Conservation (phyloP, 2,113 vertebrate species). For the Acanthisitta chloris region DNA sequence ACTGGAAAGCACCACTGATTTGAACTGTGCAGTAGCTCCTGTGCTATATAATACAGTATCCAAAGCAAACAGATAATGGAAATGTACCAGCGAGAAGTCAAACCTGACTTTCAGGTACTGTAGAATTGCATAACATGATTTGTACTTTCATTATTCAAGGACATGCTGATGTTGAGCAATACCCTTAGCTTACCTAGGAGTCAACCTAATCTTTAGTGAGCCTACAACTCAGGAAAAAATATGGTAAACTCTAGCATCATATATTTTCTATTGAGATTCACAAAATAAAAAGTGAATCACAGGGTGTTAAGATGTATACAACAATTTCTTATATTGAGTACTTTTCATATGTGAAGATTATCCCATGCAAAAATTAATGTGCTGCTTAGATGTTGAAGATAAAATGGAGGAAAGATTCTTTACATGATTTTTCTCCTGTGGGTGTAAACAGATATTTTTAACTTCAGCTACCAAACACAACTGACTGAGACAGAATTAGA, state of each 20-base stretch:
- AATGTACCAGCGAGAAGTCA: constrained; percentile 40
- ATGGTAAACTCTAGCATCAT: not conserved
- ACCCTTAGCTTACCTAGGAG: not conserved
- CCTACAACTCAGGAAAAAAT: not conserved
- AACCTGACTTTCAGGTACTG: constrained; percentile 47
- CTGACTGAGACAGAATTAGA: constrained; percentile 53
- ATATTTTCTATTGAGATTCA: not conserved
- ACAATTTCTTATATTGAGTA: not conserved
- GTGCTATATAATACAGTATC: not conserved
- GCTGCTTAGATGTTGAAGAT: not conserved
- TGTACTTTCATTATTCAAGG: constrained; percentile 22
- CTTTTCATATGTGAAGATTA: not conserved
- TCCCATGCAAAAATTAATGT: not conserved
- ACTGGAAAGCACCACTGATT: not conserved
- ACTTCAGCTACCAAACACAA: constrained; percentile 54
- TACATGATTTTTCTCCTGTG: constrained; percentile 15
- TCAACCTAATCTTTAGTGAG: not conserved
- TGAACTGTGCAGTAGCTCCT: not conserved
- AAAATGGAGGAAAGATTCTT: constrained; percentile 21
- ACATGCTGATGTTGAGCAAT: constrained; percentile 20
- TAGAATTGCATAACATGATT: constrained; percentile 25
- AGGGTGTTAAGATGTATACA: not conserved
- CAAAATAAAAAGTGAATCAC: not conserved
- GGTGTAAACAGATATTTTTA: constrained; percentile 62
- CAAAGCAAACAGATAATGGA: constrained; percentile 56